Percentiles rank a stretch among this genome's conserved stretches.
Conservation (phyloP, 1,140 invertebrate species). For the Acromyrmex heyeri region DNA sequence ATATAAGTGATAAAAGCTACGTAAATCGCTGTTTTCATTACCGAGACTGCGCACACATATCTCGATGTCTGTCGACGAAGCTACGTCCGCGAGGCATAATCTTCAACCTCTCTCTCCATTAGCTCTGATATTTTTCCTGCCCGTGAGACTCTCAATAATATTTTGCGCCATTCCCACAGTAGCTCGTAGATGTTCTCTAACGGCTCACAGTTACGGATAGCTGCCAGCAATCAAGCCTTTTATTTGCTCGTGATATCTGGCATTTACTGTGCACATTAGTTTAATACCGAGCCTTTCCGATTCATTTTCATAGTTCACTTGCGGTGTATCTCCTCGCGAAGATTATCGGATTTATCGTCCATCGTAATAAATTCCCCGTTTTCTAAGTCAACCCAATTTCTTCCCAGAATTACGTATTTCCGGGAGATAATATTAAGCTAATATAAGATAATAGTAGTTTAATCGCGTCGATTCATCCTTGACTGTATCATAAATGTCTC, state of each 20-base stretch:
- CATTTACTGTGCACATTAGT: conserved; percentile 71
- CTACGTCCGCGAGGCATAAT: conserved; percentile 27
- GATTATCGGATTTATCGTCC: conserved; percentile 54
- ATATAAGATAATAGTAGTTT: conserved; percentile 33
- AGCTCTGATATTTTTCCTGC: conserved; percentile 24
- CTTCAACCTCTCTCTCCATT: conserved; percentile 29
- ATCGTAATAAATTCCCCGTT: conserved; percentile 65
- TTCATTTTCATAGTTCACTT: conserved; percentile 56
- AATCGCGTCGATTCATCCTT: conserved; percentile 50
- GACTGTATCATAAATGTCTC: not conserved
- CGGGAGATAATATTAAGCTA: conserved; percentile 58
- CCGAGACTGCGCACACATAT: not conserved
- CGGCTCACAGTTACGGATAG: not conserved
- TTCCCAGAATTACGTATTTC: conserved; percentile 23
- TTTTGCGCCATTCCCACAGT: conserved; percentile 4
- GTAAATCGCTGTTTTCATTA: conserved; percentile 44
- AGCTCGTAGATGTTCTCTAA: not conserved
- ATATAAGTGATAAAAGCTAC: not conserved
- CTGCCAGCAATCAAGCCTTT: conserved; percentile 48
- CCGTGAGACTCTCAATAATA: conserved; percentile 37
- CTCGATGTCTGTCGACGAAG: conserved; percentile 3
- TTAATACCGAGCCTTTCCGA: conserved; percentile 61
- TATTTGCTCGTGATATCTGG: conserved; percentile 54
- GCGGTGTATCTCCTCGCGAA: conserved; percentile 30
- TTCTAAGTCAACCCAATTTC: conserved; percentile 21